Evolutionary conservation across 2,113 vertebrate genomes (phyloP).

Genomic region (Ailurus styani): DNA sequence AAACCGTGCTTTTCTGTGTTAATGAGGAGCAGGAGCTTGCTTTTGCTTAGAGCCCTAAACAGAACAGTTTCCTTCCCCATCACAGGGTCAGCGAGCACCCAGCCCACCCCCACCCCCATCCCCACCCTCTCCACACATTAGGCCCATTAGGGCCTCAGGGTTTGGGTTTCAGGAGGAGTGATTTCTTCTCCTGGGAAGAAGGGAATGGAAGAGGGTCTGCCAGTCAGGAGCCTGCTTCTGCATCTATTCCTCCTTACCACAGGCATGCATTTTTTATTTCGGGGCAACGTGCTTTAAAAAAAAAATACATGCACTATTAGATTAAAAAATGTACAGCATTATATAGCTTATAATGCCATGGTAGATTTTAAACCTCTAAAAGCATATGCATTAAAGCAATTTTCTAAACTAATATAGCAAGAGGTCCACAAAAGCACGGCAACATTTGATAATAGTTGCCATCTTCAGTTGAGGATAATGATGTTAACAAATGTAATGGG

Average conservation of each 20-base stretch:
- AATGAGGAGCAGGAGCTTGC: background rate
- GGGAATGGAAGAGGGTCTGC: background rate
- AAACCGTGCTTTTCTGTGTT: slow-evolving; percentile 28
- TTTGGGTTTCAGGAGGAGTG: background rate
- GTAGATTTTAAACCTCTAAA: slow-evolving; percentile 80
- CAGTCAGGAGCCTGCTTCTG: background rate
- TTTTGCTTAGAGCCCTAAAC: background rate
- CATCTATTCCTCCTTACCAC: slow-evolving; percentile 21
- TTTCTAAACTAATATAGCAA: slow-evolving; percentile 81
- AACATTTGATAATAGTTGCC: slow-evolving; percentile 81
- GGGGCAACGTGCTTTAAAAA: background rate
- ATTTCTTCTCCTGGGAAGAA: slow-evolving; percentile 8
- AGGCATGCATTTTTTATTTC: slow-evolving; percentile 63
- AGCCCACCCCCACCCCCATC: too few species aligned
- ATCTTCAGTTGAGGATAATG: slow-evolving; percentile 82
- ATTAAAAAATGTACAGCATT: slow-evolving; percentile 76
- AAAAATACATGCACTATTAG: slow-evolving; percentile 64
- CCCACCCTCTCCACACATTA: background rate
- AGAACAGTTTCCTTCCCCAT: background rate
- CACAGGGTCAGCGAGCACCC: background rate
- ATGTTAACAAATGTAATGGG: slow-evolving; percentile 85
- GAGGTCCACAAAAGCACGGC: slow-evolving; percentile 78
- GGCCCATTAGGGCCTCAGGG: background rate
- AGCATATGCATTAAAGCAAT: slow-evolving; percentile 85
- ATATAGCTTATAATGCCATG: slow-evolving; percentile 78